Conservation (phyloP, 2,113 vertebrate species). For the Marmota flaviventris region DNA sequence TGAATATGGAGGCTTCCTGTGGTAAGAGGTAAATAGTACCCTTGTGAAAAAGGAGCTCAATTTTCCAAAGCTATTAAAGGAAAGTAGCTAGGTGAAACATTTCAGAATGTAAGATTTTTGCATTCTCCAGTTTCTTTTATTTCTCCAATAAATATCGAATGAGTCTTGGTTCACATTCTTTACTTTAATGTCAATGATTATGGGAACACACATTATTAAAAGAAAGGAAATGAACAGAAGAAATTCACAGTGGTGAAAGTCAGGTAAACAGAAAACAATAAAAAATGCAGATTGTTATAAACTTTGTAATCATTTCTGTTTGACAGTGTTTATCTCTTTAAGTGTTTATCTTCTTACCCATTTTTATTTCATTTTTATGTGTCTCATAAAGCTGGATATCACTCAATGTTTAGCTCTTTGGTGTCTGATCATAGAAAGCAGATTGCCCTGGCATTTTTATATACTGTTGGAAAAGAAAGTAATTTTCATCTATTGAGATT, state of each 20-base stretch:
- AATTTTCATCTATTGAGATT: constrained; percentile 82
- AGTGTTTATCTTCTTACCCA: constrained; percentile 79
- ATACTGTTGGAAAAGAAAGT: constrained; percentile 73
- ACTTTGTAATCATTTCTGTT: constrained; percentile 78
- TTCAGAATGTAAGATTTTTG: constrained; percentile 37
- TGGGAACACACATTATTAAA: constrained; percentile 72
- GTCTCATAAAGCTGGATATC: constrained; percentile 84
- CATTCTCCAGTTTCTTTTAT: constrained; percentile 64
- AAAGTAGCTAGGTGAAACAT: constrained; percentile 53
- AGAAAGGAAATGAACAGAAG: constrained; percentile 56
- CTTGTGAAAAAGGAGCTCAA: constrained; percentile 38
- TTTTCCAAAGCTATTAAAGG: constrained; percentile 58
- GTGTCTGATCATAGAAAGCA: constrained; percentile 78
- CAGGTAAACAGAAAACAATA: constrained; percentile 73
- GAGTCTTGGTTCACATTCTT: constrained; percentile 54
- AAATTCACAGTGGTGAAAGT: constrained; percentile 51
- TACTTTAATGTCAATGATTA: constrained; percentile 68
- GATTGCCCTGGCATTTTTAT: constrained; percentile 82
- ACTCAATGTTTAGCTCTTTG: constrained; percentile 86
- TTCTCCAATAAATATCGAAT: constrained; percentile 67
- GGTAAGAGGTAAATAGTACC: background rate
- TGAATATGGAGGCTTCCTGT: background rate
- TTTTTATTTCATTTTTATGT: constrained; percentile 86
- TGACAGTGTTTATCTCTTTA: constrained; percentile 78
- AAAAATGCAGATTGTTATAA: constrained; percentile 75